Evolutionary conservation across 2,797 vertebrate species (phyloP), one percentile per base, ranked within the genome.

Genomic region (Peromyscus nudipes): DNA sequence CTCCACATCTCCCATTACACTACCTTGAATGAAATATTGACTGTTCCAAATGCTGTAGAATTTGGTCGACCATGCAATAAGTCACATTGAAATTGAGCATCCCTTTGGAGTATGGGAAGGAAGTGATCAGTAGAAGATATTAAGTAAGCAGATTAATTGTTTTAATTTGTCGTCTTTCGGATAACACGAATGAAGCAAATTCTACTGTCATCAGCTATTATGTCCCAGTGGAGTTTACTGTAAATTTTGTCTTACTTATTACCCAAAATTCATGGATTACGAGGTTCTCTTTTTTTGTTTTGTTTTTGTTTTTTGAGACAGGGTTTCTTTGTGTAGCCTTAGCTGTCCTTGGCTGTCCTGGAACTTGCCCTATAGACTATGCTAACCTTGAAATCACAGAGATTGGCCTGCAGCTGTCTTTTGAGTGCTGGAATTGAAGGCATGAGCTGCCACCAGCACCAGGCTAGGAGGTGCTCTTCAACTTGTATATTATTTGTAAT

Each of bases 181-280:
- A 86, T 40, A 76, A 23, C 40, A 93, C 34, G 11, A 81, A 89
- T 82, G 5, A 52, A 89, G 85, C 49, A 43, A 81, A 95, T 91
- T 84, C 25, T 16, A 65, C 65, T 5, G 37, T 2, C 75, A 10
- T 21, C 17, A 71, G 52, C 31, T 79, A 27, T 92, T 83, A 67
- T 19, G 83, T 89, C 31, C 31, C 11, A 75, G 43, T 31, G 40
- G 7, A 88, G 13, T 52, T 75, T 23, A 81, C 7, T 52, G 49
- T 92, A 46, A 21, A 55, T 88, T 86, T 94, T 87, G 34, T 90
- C 84, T 79, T 81, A 80, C 10, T 85, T n/a, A 49, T 81, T 57
- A 73, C 85, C 86, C 82, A 82, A 37, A 96, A 79, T 83, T 96
- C 9, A 79, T 95, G 40, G 75, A 65, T 83, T 19, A 65, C n/a